Base-by-base conservation (phyloP, 1,140 invertebrate species). In the Euwallacea fornicatus region DNA sequence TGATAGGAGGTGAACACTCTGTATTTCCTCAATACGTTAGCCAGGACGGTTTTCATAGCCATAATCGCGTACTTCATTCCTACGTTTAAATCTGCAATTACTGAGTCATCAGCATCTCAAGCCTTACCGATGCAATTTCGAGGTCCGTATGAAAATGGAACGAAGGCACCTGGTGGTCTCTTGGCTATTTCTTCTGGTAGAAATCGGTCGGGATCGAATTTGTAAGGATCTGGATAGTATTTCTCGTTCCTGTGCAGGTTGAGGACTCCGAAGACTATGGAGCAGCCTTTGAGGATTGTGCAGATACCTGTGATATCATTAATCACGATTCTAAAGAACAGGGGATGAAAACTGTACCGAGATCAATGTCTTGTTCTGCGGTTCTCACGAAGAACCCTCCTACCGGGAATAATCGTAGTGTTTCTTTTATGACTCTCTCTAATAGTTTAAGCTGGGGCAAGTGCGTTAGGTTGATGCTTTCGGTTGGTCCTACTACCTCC, bases 171-270 rank as follows among this genome's bases (percentile, higher is more conserved):
- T 0, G 83, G 77, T 69, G 86, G 80, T 67, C 82, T 76, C 55
- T 84, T 78, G 1, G 78, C 75, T 15, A 78, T 78, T 66, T 85
- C 80, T 73, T 86, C 84, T 0, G 87, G 85, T 13, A 87, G 75
- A 79, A 91, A 92, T 66, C 88, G 79, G 41, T 91, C 88, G 0
- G 90, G 90, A 78, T 91, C 83, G 76, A 90, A 92, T 15, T 80
- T 79, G 8, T 89, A 84, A 0, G 90, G 89, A 71, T 91, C 84
- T 3, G 88, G 84, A 81, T 83, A 88, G 70, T 83, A 81, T 62
- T 82, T 79, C 10, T 83, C 81, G 72, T 84, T 78, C 58, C 82
- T 76, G 71, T 89, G 87, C 0, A 85, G 42, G 8, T 53, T 58
- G 10, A 73, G 15, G 6, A 77, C 73, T n/a, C 72, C 63, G 3